Evolutionary conservation across 2,797 vertebrate species (phyloP).

Genomic region (Rhinatrema bivittatum): DNA sequence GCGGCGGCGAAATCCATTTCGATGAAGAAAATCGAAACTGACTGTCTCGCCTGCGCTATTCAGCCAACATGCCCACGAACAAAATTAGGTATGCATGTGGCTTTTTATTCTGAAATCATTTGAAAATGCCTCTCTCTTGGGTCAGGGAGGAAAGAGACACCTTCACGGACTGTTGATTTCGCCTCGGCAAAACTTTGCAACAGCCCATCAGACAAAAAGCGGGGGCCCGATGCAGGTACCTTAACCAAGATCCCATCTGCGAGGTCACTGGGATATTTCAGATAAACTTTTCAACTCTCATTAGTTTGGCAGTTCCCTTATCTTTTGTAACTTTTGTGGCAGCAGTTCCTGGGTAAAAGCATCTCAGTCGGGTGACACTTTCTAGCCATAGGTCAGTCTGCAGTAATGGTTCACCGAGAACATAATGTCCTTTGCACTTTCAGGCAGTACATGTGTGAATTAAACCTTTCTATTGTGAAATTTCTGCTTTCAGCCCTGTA

Average conservation of each 20-base stretch:
- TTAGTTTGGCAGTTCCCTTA: slow-evolving; percentile 72
- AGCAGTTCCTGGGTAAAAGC: slow-evolving; percentile 69
- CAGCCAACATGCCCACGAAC: slow-evolving; percentile 42
- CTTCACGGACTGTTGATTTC: slow-evolving; percentile 93
- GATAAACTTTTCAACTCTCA: slow-evolving; percentile 72
- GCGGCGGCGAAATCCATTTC: slow-evolving; percentile 54
- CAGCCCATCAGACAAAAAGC: slow-evolving; percentile 69
- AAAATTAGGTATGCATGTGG: slow-evolving; percentile 44
- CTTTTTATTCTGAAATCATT: slow-evolving; percentile 56
- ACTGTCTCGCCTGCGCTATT: slow-evolving; percentile 36
- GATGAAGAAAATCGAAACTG: slow-evolving; percentile 48
- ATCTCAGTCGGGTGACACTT: slow-evolving; percentile 62
- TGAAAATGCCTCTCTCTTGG: slow-evolving; percentile 66
- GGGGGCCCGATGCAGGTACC: slow-evolving; percentile 63
- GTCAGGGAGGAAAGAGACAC: slow-evolving; percentile 81
- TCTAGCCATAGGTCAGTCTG: slow-evolving; percentile 63
- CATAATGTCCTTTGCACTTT: slow-evolving; percentile 54
- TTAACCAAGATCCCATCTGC: slow-evolving; percentile 76
- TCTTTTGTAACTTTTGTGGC: slow-evolving; percentile 68
- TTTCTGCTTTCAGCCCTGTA: slow-evolving; percentile 44
- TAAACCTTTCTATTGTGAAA: slow-evolving; percentile 58
- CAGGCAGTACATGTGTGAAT: slow-evolving; percentile 57
- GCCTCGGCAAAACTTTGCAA: slow-evolving; percentile 70
- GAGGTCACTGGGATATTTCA: slow-evolving; percentile 78
- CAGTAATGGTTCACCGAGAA: slow-evolving; percentile 72